These are phyloP conservation scores for Thera obeliscata DNA, from an alignment of 2,888 invertebrate genomes.

Conservation along the genomic window DNA sequence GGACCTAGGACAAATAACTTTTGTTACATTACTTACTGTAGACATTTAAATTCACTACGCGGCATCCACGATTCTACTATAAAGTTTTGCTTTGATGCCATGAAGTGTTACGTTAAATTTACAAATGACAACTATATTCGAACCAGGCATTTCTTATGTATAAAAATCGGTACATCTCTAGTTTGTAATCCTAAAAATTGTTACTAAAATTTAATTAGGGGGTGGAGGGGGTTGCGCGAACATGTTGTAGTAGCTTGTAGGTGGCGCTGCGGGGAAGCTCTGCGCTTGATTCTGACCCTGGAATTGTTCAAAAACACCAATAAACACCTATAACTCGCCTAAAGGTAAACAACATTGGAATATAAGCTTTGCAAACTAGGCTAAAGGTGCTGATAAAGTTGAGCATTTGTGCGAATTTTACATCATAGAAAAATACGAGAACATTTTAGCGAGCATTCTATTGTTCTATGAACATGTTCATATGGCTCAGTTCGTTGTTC, in stretches of 20 bases:
- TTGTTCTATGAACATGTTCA: no score
- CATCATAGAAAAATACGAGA: no score
- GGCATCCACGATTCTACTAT: neutral
- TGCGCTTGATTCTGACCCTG: constrained; percentile 36
- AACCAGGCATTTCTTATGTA: neutral
- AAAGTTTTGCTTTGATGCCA: neutral
- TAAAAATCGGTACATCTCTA: constrained; percentile 17
- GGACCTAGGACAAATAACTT: neutral
- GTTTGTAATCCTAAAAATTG: constrained; percentile 18
- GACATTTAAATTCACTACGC: neutral
- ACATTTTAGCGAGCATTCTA: no score
- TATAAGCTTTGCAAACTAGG: no score
- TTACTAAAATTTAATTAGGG: constrained; percentile 43
- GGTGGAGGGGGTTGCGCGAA: constrained; percentile 73
- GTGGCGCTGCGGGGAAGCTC: constrained; percentile 54
- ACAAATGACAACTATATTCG: neutral
- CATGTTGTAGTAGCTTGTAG: constrained; percentile 76
- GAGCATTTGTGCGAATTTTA: no score
- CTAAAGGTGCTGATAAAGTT: no score
- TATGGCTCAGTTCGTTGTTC: no score
- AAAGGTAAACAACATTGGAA: neutral
- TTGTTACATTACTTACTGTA: neutral
- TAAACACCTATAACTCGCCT: neutral
- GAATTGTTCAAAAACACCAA: neutral
- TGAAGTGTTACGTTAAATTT: neutral